Base-by-base conservation (phyloP, 1,140 invertebrate genomes). In the Nebria ingens region DNA sequence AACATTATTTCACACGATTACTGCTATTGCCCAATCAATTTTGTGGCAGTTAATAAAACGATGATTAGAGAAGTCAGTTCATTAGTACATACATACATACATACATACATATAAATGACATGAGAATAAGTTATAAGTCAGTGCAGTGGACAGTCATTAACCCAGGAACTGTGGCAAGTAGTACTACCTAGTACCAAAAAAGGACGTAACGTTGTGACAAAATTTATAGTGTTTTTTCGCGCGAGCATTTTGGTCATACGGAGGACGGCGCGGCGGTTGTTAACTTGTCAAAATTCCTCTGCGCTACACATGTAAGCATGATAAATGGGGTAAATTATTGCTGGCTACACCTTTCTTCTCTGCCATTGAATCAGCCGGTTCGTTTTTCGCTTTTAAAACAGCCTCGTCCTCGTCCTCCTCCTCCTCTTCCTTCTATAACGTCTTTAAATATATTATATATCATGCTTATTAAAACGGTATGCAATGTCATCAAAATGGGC, bases 251-350 rank as follows among this genome's bases (percentile, higher is more conserved):
- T 17, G 40, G 40, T 11, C 15, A 17, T 6, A 3, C 40, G 17
- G 17, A 4, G 40, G 40, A 12, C 17, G 40, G 9, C 17, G 6
- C 40, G 17, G 17, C 15, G 40, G 40, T 45, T 45, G 40, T 45
- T 45, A 45, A 45, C 9, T 45, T 45, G 40, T 45, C 40, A 45
- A 45, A 45, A 45, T 12, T 45, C 17, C 17, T 17, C 40, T 45
- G 9, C 40, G 9, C 17, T 12, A 45, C 40, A 45, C 17, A 17
- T 45, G 40, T 45, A 45, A 45, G 40, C 40, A 45, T 45, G 40
- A 45, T 45, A 45, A 45, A 45, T 45, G 40, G 9, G 40, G 40
- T 45, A 45, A 45, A 45, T 45, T 45, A 45, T 45, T 45, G 17
- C 40, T 17, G 40, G 40, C 17, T 45, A 45, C 40, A 45, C 40